Conservation (phyloP, 2,888 invertebrate genomes). For the Polydrusus tereticollis region DNA sequence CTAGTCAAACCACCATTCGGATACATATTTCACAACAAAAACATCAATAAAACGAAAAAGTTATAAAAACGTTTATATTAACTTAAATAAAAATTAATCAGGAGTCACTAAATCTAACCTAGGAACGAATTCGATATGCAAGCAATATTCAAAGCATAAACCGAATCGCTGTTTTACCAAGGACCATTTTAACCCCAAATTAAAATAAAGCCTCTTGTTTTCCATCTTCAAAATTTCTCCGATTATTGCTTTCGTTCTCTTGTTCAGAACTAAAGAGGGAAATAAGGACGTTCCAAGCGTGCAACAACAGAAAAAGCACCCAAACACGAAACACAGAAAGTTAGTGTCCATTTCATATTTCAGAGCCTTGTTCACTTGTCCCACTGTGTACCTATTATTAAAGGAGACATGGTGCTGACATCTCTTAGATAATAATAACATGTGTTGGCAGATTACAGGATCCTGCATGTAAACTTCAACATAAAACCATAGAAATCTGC, state of each 20-base stretch:
- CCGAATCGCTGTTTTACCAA: constrained; percentile 53
- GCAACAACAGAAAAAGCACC: constrained; percentile 57
- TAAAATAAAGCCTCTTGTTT: constrained; percentile 56
- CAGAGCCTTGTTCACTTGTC: constrained; percentile 54
- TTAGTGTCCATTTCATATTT: constrained; percentile 50
- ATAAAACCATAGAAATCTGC: too few species aligned
- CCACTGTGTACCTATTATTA: constrained; percentile 52
- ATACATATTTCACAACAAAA: not conserved
- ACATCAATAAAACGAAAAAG: not conserved
- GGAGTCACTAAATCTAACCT: constrained; percentile 38
- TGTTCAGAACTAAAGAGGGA: constrained; percentile 54
- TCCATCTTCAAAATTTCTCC: constrained; percentile 53
- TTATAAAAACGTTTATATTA: not conserved
- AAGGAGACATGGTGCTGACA: not conserved
- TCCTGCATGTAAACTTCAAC: too few species aligned
- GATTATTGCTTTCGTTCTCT: constrained; percentile 52
- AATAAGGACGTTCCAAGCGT: constrained; percentile 56
- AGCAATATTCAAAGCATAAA: constrained; percentile 55
- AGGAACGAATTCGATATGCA: constrained; percentile 55
- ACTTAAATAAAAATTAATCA: constrained; percentile 27
- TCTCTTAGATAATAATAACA: not conserved
- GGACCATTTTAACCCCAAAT: constrained; percentile 57
- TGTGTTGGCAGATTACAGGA: not conserved
- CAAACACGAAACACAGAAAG: constrained; percentile 53
- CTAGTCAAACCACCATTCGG: too few species aligned